Evolutionary conservation across 2,113 vertebrate species (phyloP), one percentile per base, ranked within the genome.

Genomic region (Bagarius yarrelli): DNA sequence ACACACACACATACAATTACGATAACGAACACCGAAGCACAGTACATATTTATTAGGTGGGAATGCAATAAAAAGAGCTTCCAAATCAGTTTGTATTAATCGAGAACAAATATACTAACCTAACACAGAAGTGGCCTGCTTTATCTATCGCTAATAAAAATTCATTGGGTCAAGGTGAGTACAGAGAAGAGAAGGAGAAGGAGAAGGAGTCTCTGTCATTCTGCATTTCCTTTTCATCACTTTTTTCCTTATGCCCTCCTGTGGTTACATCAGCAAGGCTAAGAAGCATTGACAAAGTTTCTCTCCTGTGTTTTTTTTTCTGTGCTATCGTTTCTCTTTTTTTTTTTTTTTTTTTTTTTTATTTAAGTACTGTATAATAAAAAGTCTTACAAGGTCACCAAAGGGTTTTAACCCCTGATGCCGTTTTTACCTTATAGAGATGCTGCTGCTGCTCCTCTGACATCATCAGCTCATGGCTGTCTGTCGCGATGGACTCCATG

Each of bases 401-500:
- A 44, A 11, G 59, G 36, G 8, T 25, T 12, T 23, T n/a, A n/a
- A 23, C 15, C 13, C 34, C 34, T 25, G 25, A 30, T 13, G 2
- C 11, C 27, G 4, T 40, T n/a, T 91, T 93, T 91, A 99, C 97
- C 96, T 98, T 98, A 94, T 95, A 98, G 89, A 98, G 96, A 90
- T 98, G 96, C 89, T 93, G 94, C 91, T 95, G 95, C 92, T 97
- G 98, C 87, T 99, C 97, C 90, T 98, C 96, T 94, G 96, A 98
- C 96, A 97, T 97, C 95, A 97, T 95, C 93, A 98, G 94, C 92
- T 97, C 95, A 79, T 97, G 95, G 90, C 95, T 97, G 94, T 98
- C 97, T 83, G 94, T 96, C 88, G 96, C 95, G 0, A 97, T 95
- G 90, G 96, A 96, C 88, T 98, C 97, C 96, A 98, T 96, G 94